A percentile compares a stretch with the other conserved stretches of the same genome.
Conservation (phyloP, 2,113 vertebrate species). For the Arenaria interpres region DNA sequence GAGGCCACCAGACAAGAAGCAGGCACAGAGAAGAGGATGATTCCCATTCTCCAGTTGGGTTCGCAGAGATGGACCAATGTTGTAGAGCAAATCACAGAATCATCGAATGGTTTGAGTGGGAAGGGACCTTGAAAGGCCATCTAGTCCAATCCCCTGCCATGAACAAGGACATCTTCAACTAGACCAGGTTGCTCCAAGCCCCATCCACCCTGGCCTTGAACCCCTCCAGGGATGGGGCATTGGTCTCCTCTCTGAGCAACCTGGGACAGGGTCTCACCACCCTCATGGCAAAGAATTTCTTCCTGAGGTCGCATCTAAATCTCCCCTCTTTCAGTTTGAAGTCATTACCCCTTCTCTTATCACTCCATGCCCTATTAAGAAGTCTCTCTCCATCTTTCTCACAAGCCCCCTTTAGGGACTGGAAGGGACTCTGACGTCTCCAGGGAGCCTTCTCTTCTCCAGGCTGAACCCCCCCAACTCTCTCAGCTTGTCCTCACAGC, state of each 20-base stretch:
- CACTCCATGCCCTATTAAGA: rapidly evolving
- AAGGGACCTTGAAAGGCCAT: background rate
- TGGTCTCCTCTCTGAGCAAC: background rate
- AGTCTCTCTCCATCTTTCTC: background rate
- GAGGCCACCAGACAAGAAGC: background rate
- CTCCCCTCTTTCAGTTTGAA: background rate
- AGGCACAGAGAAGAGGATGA: background rate
- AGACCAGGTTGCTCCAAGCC: background rate
- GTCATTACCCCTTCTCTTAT: background rate
- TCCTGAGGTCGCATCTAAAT: rapidly evolving
- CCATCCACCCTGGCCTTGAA: background rate
- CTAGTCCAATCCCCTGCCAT: background rate
- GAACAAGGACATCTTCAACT: background rate
- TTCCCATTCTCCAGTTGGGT: background rate
- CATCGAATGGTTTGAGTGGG: background rate
- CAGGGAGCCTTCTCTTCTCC: background rate
- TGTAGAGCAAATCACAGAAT: background rate
- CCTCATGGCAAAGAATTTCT: rapidly evolving
- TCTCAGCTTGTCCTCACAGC: rapidly evolving
- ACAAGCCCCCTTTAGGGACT: rapidly evolving
- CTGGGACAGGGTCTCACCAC: too few relatives aligned
- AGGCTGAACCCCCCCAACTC: background rate
- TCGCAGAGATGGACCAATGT: background rate
- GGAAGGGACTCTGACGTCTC: background rate
- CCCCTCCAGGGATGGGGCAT: background rate